phyloP scores from a whole-genome alignment of 2,888 invertebrate species.

The Uropetala carovei region DNA sequence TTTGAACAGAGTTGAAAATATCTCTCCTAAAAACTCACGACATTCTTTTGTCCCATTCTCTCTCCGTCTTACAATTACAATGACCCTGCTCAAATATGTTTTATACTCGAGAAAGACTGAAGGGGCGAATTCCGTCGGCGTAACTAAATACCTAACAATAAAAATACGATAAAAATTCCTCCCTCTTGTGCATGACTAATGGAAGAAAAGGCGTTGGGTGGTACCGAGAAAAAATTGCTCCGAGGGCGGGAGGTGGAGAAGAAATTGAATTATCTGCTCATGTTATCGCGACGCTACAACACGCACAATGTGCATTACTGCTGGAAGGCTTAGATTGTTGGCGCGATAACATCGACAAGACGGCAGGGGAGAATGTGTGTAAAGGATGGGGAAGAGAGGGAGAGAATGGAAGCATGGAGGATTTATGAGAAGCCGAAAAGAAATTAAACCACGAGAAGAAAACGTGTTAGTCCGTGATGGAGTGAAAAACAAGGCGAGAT shows the following conservation, averaged over 20 bases:
- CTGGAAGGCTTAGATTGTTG: slow-evolving; percentile 9
- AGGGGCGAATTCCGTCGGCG: neutral
- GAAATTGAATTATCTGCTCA: slow-evolving; percentile 41
- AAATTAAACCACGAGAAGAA: neutral
- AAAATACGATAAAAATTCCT: slow-evolving; percentile 14
- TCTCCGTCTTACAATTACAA: neutral
- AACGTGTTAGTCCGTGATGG: neutral
- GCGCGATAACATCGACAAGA: neutral
- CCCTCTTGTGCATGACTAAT: neutral
- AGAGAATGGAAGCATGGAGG: neutral
- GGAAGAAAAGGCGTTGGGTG: neutral
- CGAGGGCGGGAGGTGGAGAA: neutral
- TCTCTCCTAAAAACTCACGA: neutral
- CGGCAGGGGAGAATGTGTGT: neutral
- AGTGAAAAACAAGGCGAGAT: neutral
- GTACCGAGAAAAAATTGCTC: neutral
- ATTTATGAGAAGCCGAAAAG: neutral
- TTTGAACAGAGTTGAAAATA: neutral
- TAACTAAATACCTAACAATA: slow-evolving; percentile 21
- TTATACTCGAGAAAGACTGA: neutral
- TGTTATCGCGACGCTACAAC: slow-evolving; percentile 8
- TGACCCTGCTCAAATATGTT: neutral
- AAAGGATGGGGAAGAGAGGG: neutral
- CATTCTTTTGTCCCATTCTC: neutral
- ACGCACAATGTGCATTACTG: slow-evolving; percentile 54